Base-by-base conservation (phyloP, 2,888 invertebrate genomes). In the Torymus texanus region DNA sequence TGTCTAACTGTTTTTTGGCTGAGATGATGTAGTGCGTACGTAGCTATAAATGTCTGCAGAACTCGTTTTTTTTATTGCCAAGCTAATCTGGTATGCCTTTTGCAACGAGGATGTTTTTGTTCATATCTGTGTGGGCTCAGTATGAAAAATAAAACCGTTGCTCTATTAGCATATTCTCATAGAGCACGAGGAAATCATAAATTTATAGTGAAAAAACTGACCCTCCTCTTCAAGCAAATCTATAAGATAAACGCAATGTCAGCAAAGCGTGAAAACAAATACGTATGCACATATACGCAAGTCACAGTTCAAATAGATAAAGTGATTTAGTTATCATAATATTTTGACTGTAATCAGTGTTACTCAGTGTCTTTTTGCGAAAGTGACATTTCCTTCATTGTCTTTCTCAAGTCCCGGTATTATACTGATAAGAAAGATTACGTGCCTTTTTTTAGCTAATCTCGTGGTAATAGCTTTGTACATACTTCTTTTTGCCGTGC, bases 101-200 rank as follows among this genome's bases (percentile, higher is more conserved):
- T 41, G 41, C 41, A 41, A 41, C 10, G 41, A 16, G 10, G 10
- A 18, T 16, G 61, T 61, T 11, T 61, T 21, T 13, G 4, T 10
- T 10, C 24, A 10, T 21, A 61, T 13, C 13, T 18, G 14, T 18
- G 14, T 14, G 12, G 5, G 61, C 0, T 21, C 13, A 13, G 18
- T 63, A 41, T 41, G 41, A 41, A 41, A 41, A 41, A 41, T 41
- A 8, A 8, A 41, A 41, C 41, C 41, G 41, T 41, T 41, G 41
- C 41, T 29, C 14, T 10, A 63, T 63, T 63, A 41, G 50, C 63
- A 29, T 41, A 50, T 41, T n/a, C 63, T 5, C 41, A 16, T 16
- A 41, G 24, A 16, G 56, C 4, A 70, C n/a, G 16, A 59, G 70
- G 50, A 70, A 70, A 59, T n/a, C 41, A 59, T 70, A 70, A 70